Evolutionary conservation across 2,113 vertebrate species (phyloP).

Genomic region (Enhydra lutris): DNA sequence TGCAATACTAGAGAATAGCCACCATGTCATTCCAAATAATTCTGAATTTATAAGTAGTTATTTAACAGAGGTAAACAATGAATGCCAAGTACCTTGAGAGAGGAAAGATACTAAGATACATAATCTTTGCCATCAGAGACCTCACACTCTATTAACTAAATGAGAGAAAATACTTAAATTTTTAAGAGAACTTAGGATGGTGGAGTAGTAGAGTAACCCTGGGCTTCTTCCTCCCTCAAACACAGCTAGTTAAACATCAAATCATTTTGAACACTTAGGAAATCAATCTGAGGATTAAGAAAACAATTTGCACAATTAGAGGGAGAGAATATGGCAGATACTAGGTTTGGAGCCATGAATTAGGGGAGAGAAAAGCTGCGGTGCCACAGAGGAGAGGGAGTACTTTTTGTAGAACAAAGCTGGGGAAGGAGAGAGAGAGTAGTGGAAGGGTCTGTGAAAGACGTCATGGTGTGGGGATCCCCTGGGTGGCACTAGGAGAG

Average conservation of each 20-base stretch:
- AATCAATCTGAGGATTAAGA: neutral
- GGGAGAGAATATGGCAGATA: neutral
- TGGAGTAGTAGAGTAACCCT: neutral
- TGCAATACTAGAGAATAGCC: neutral
- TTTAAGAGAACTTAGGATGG: neutral
- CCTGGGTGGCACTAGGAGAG: neutral
- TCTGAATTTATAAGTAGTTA: neutral
- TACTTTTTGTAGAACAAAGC: neutral
- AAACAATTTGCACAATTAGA: neutral
- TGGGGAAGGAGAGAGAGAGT: neutral
- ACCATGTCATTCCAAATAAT: neutral
- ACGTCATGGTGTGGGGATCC: neutral
- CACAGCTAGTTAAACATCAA: neutral
- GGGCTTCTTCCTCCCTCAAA: neutral
- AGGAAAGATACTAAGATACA: neutral
- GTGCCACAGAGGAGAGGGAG: neutral
- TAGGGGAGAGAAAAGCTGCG: neutral
- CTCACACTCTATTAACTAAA: neutral
- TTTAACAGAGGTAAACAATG: neutral
- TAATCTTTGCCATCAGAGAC: neutral
- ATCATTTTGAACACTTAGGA: neutral
- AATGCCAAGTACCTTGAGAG: neutral
- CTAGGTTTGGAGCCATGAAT: neutral
- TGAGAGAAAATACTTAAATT: constrained; percentile 6
- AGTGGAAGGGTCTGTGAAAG: neutral